Evolutionary conservation across 2,113 vertebrate species (phyloP).

Genomic region (Macquaria australasica): DNA sequence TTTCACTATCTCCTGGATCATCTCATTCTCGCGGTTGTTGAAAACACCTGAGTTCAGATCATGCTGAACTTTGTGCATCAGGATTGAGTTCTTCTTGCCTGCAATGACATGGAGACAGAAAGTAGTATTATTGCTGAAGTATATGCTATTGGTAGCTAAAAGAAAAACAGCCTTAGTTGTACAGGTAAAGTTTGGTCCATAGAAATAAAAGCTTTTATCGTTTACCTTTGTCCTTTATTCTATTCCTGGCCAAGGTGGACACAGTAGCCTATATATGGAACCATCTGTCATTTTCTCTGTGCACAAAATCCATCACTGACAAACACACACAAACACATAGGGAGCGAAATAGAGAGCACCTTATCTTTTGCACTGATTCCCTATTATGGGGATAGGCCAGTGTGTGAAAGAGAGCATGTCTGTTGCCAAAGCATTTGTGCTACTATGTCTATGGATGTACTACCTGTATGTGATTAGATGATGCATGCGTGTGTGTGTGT

Average conservation of each 20-base stretch:
- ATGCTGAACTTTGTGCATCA: constrained; percentile 98
- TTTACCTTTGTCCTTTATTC: not conserved
- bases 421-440: not conserved
- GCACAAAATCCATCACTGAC: constrained; percentile 16
- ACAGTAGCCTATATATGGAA: constrained; percentile 9
- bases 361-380: not conserved
- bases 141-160: not conserved
- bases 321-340: not conserved
- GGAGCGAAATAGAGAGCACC: not conserved
- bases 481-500: not conserved
- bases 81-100: constrained; percentile 98
- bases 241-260: not conserved
- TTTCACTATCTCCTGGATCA: constrained; percentile 99
- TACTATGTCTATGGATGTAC: not conserved
- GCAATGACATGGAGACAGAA: constrained; percentile 23
- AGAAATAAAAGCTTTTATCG: not conserved
- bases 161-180: not conserved
- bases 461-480: not conserved
- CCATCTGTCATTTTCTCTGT: not conserved
- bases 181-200: not conserved
- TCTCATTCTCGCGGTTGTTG: constrained; percentile 98
- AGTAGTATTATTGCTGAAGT: constrained; percentile 3
- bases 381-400: not conserved
- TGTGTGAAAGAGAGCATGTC: constrained; percentile 3
- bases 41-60: constrained; percentile 97